A percentile compares a stretch with the other conserved stretches of the same genome.
These are phyloP conservation scores for Nomada fabriciana DNA, from an alignment of 2,888 invertebrate genomes.

Conservation along the genomic window DNA sequence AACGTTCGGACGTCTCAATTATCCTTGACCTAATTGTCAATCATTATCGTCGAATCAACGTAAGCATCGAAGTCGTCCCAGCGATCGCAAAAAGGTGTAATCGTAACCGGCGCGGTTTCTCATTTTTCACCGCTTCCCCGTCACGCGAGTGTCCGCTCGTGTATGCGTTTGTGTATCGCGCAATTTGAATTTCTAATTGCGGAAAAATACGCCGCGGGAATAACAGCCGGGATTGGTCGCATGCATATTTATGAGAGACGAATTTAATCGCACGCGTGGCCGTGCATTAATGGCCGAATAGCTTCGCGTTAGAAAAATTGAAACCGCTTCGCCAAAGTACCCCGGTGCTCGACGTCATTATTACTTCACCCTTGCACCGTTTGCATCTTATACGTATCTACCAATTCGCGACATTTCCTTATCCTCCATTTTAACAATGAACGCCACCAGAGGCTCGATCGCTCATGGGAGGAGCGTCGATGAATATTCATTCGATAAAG, in stretches of 20 bases:
- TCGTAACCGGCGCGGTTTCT: neutral
- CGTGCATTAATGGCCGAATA: constrained; percentile 21
- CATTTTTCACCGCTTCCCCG: neutral
- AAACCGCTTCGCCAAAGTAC: neutral
- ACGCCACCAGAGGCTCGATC: neutral
- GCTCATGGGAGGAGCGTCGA: neutral
- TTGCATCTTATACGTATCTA: constrained; percentile 7
- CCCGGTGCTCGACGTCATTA: neutral
- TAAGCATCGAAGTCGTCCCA: neutral
- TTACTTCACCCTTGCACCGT: neutral
- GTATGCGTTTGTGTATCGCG: neutral
- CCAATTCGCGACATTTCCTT: neutral
- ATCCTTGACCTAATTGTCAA: neutral
- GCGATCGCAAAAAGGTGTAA: neutral
- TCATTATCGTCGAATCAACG: neutral
- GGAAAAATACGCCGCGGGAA: constrained; percentile 39
- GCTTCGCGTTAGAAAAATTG: neutral
- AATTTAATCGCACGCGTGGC: constrained; percentile 46
- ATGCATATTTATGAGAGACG: constrained; percentile 46
- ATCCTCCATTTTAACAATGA: constrained; percentile 3
- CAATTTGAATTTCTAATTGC: constrained; percentile 52
- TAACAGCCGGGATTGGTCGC: constrained; percentile 24
- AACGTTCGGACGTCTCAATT: neutral
- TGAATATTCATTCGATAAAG: constrained; percentile 41
- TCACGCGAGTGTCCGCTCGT: neutral